Conservation (phyloP, 2,888 invertebrate species). For the Xestia sexstrigata region DNA sequence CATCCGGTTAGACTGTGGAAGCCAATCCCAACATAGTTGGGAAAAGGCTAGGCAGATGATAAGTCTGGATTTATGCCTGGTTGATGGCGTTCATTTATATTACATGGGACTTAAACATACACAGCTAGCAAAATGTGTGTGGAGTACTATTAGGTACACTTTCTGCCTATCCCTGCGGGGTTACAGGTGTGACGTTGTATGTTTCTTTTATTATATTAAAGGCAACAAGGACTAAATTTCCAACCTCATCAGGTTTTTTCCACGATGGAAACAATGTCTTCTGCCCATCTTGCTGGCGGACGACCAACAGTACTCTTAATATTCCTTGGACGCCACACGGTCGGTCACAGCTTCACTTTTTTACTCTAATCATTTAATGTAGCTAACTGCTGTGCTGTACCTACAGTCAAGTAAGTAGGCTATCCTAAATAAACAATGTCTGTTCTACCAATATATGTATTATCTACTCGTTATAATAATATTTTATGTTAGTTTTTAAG, state of each 20-base stretch:
- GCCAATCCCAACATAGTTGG: no score
- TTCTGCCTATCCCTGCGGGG: background rate
- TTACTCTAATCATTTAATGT: background rate
- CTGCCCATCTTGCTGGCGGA: background rate
- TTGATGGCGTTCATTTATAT: background rate
- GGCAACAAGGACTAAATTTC: no score
- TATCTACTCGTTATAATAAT: conserved; percentile 16
- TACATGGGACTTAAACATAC: background rate
- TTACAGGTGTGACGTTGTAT: background rate
- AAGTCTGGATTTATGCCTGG: background rate
- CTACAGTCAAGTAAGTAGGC: background rate
- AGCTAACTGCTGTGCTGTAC: background rate
- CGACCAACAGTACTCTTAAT: background rate
- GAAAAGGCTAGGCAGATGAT: no score
- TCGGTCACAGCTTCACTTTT: background rate
- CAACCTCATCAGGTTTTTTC: background rate
- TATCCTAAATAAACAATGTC: conserved; percentile 13
- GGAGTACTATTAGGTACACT: background rate
- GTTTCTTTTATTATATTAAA: no score
- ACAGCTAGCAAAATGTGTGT: background rate
- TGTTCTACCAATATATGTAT: conserved; percentile 7
- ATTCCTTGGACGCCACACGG: background rate
- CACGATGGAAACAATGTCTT: background rate
- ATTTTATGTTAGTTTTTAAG: background rate
- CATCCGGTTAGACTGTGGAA: no score